Percentiles rank a stretch among this genome's conserved stretches.
Conservation (phyloP, 2,113 vertebrate genomes). For the Callipepla californica region DNA sequence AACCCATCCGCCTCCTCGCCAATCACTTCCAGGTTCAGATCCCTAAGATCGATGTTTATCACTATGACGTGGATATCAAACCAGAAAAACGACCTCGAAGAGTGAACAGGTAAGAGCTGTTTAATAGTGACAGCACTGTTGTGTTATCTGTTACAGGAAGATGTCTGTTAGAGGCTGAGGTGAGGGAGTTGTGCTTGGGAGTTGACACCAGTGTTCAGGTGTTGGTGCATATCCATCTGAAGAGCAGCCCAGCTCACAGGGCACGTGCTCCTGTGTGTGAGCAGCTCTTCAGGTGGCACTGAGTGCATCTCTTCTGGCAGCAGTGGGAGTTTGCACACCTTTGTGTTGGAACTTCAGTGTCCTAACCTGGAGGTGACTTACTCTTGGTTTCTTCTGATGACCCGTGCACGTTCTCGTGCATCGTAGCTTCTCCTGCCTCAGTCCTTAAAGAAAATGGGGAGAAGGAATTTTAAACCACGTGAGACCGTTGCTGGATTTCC, state of each 20-base stretch:
- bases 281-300: not conserved
- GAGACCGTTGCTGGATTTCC: not conserved
- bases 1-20: conserved; percentile 96
- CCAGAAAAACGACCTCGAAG: conserved; percentile 97
- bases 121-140: not conserved
- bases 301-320: not conserved
- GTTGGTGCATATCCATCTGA: not conserved
- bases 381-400: not conserved
- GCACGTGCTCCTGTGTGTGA: not conserved
- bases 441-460: not conserved
- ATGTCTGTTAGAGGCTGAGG: not conserved
- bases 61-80: conserved; percentile 99
- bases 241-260: not conserved
- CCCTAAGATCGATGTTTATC: conserved; percentile 99
- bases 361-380: not conserved
- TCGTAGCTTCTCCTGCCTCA: not conserved
- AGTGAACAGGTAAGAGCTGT: conserved; percentile 91
- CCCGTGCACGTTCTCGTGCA: fast-evolving
- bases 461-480: not conserved
- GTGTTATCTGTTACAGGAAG: not conserved
- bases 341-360: not conserved
- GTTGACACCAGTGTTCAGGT: fast-evolving
- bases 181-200: not conserved
- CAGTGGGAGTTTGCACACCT: not conserved
- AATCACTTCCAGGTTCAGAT: conserved; percentile 99